Conservation (phyloP, 2,113 vertebrate genomes). For the Brachirus orientalis region DNA sequence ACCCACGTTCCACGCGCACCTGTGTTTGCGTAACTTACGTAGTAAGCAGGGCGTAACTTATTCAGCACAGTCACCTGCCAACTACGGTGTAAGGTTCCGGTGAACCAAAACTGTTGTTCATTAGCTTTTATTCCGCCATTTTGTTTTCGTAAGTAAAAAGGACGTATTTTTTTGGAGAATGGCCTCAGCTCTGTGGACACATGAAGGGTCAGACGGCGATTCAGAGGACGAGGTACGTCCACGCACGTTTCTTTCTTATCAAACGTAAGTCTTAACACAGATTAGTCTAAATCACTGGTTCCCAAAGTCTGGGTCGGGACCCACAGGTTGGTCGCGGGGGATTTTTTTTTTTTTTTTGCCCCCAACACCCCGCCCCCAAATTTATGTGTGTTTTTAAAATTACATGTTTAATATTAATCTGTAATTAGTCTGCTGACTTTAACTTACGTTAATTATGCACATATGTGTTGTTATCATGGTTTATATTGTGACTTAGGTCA, state of each 20-base stretch:
- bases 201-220: slow-evolving; percentile 45
- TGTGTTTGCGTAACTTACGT: slow-evolving; percentile 15
- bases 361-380: too few relatives aligned
- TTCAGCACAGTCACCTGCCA: neutral
- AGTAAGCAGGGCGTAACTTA: slow-evolving; percentile 1
- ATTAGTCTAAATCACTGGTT: neutral
- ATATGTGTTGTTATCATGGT: too few relatives aligned
- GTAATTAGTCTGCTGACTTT: too few relatives aligned
- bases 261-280: neutral
- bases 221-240: slow-evolving; percentile 65
- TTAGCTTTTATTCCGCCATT: neutral
- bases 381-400: too few relatives aligned
- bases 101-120: neutral
- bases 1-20: too few relatives aligned
- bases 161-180: slow-evolving; percentile 19
- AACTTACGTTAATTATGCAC: too few relatives aligned
- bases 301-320: too few relatives aligned
- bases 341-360: too few relatives aligned
- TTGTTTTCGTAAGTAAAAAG: neutral
- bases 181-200: slow-evolving; percentile 29
- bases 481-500: too few relatives aligned
- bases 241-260: too few relatives aligned
- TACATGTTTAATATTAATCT: too few relatives aligned
- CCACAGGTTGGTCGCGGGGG: too few relatives aligned
- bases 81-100: neutral